Percentiles rank a stretch among this genome's conserved stretches.
Conservation (phyloP, 2,113 vertebrate species). For the Eretmochelys imbricata region DNA sequence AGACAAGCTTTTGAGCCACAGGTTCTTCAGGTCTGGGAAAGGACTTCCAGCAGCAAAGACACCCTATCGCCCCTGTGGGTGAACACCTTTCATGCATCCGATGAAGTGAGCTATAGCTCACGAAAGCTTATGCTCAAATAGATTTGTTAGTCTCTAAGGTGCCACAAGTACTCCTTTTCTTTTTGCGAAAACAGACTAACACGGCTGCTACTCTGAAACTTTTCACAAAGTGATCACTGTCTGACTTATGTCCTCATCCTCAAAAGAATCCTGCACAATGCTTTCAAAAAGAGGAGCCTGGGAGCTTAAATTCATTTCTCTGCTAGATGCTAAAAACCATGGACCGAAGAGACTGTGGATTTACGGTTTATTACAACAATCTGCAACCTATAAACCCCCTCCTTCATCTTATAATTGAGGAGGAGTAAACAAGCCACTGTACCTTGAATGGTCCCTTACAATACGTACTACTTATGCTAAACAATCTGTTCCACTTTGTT, state of each 20-base stretch:
- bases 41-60: neutral
- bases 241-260: neutral
- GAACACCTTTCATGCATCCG: neutral
- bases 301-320: too few species aligned
- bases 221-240: neutral
- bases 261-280: neutral
- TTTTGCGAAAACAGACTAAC: too few species aligned
- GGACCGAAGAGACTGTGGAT: neutral
- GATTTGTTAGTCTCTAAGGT: too few species aligned
- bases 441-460: neutral
- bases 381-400: neutral
- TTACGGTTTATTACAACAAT: neutral
- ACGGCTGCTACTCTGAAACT: neutral
- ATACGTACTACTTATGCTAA: neutral
- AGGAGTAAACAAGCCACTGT: neutral
- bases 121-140: too few species aligned
- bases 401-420: too few species aligned
- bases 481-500: neutral
- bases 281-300: neutral
- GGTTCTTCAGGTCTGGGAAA: neutral
- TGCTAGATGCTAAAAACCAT: neutral
- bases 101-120: too few species aligned
- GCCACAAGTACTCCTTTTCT: too few species aligned
- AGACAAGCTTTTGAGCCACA: neutral
- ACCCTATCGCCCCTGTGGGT: neutral